These are phyloP conservation scores for Leptobrachium leishanense DNA, from an alignment of 2,113 vertebrate genomes.

Conservation along the genomic window DNA sequence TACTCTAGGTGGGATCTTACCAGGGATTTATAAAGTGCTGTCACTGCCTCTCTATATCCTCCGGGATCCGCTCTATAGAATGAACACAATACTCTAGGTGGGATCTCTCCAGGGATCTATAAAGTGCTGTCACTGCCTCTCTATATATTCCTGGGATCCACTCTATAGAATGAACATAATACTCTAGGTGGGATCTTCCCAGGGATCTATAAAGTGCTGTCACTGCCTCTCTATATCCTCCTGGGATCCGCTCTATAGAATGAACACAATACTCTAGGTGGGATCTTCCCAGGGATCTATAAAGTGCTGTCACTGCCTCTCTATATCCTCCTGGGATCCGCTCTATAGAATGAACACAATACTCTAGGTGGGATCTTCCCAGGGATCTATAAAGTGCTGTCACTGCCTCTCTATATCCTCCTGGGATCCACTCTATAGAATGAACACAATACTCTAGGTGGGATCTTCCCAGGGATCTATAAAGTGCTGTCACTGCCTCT, in stretches of 20 bases:
- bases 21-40: conserved; percentile 7
- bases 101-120: too few relatives aligned
- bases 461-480: background rate
- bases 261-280: too few relatives aligned
- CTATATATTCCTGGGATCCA: background rate
- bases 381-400: background rate
- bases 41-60: background rate
- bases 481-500: background rate
- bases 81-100: too few relatives aligned
- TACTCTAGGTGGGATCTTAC: too few relatives aligned
- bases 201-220: background rate
- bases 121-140: background rate
- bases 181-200: too few relatives aligned
- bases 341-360: conserved; percentile 3
- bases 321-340: background rate
- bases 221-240: background rate
- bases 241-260: conserved; percentile 6
- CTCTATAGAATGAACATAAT: background rate
- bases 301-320: background rate
- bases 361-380: too few relatives aligned
- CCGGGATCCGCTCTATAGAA: conserved; percentile 4
- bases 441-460: background rate
- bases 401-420: background rate
- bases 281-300: too few relatives aligned
- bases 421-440: conserved; percentile 3